phyloP scores from a whole-genome alignment of 2,888 invertebrate genomes.

The Mellilla xanthometata region DNA sequence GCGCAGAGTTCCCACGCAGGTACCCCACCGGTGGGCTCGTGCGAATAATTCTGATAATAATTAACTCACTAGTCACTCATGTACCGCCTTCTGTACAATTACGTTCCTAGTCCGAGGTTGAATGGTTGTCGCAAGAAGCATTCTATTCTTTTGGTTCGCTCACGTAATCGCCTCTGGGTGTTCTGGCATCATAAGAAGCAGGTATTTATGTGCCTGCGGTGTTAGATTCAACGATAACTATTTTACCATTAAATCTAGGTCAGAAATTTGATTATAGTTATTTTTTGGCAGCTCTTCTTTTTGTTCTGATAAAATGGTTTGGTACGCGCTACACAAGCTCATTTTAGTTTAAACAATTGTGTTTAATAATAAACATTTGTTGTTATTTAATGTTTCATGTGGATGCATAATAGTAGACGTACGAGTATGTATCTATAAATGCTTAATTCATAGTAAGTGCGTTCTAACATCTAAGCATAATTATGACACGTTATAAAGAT shows the following conservation, averaged over 20 bases:
- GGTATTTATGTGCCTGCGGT: conserved; percentile 38
- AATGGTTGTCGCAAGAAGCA: conserved; percentile 62
- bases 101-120: conserved; percentile 52
- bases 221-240: conserved; percentile 39
- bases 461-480: too few species aligned
- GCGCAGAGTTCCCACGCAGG: conserved; percentile 54
- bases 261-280: conserved; percentile 42
- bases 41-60: conserved; percentile 59
- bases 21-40: conserved; percentile 53
- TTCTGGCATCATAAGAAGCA: conserved; percentile 46
- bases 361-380: too few species aligned
- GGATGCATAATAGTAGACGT: too few species aligned
- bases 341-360: too few species aligned
- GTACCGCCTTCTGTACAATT: conserved; percentile 58
- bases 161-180: conserved; percentile 55
- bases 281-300: conserved; percentile 9
- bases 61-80: conserved; percentile 50
- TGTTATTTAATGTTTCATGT: too few species aligned
- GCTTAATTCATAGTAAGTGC: too few species aligned
- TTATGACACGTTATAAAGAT: conserved; percentile 2
- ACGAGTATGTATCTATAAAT: too few species aligned
- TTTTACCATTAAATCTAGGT: conserved; percentile 53
- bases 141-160: conserved; percentile 62
- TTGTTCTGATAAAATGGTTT: neutral
- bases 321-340: too few species aligned